These are phyloP conservation scores for Arge pagana DNA, from an alignment of 2,888 invertebrate genomes.

Conservation along the genomic window DNA sequence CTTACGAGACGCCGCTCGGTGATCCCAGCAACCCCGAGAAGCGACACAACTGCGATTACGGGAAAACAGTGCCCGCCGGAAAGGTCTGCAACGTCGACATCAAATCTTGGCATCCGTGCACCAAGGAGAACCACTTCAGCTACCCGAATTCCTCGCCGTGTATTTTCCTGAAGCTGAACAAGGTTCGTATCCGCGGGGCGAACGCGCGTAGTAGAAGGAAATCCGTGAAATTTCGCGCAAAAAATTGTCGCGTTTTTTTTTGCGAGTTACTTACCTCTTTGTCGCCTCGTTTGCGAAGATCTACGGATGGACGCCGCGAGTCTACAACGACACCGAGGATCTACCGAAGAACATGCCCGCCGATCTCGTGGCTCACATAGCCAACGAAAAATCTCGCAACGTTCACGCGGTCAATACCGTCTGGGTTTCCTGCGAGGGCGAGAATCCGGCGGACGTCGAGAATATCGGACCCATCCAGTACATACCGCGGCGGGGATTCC, in stretches of 20 bases:
- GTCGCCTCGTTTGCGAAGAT: slow-evolving; percentile 66
- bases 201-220: no score
- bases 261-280: not conserved
- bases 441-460: slow-evolving; percentile 91
- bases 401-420: slow-evolving; percentile 68
- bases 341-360: slow-evolving; percentile 77
- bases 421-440: slow-evolving; percentile 93
- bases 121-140: slow-evolving; percentile 78
- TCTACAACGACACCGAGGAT: slow-evolving; percentile 73
- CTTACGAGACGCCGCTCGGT: slow-evolving; percentile 51
- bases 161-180: slow-evolving; percentile 95
- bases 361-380: slow-evolving; percentile 69
- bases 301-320: slow-evolving; percentile 83
- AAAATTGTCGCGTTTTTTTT: not conserved
- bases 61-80: slow-evolving; percentile 65
- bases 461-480: slow-evolving; percentile 85
- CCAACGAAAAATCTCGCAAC: slow-evolving; percentile 50
- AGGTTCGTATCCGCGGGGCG: no score
- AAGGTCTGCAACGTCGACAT: slow-evolving; percentile 85
- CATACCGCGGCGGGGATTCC: slow-evolving; percentile 82
- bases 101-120: slow-evolving; percentile 76
- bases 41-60: slow-evolving; percentile 69
- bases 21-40: slow-evolving; percentile 57
- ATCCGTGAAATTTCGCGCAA: not conserved
- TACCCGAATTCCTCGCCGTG: slow-evolving; percentile 89